Evolutionary conservation across 2,888 invertebrate genomes (phyloP).

Genomic region (Trachelus stipa): DNA sequence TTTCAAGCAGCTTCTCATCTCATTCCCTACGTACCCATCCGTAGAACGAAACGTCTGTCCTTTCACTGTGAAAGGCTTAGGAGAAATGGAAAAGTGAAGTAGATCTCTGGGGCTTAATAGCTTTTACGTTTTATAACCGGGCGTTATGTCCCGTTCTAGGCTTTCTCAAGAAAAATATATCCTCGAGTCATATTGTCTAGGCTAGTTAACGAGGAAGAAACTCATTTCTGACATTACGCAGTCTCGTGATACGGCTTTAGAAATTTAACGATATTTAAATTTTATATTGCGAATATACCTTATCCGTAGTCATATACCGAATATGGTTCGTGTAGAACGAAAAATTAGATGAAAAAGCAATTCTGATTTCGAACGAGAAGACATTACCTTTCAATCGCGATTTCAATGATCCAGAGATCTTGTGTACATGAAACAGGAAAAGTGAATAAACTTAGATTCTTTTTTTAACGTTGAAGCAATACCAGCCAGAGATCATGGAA

Average conservation of each 20-base stretch:
- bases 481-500: not conserved
- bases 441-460: not conserved
- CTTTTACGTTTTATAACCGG: conserved; percentile 14
- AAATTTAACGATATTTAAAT: not conserved
- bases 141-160: not conserved
- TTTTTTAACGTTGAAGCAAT: not conserved
- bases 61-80: not conserved
- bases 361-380: not conserved
- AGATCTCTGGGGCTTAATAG: conserved; percentile 16
- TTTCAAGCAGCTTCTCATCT: not conserved
- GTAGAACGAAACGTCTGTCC: not conserved
- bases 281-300: not conserved
- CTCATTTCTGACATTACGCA: not conserved
- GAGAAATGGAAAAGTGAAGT: conserved; percentile 18
- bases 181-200: not conserved
- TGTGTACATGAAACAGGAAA: not conserved
- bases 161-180: not conserved
- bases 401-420: not conserved
- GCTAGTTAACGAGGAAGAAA: not conserved
- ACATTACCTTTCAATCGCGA: not conserved
- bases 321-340: not conserved
- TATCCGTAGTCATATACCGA: not conserved
- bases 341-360: not conserved
- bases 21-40: not conserved
- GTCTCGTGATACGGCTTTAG: not conserved